Percentiles rank a stretch among this genome's conserved stretches.
phyloP scores from a whole-genome alignment of 1,140 invertebrate species.

The Zaprionus vittiger region DNA sequence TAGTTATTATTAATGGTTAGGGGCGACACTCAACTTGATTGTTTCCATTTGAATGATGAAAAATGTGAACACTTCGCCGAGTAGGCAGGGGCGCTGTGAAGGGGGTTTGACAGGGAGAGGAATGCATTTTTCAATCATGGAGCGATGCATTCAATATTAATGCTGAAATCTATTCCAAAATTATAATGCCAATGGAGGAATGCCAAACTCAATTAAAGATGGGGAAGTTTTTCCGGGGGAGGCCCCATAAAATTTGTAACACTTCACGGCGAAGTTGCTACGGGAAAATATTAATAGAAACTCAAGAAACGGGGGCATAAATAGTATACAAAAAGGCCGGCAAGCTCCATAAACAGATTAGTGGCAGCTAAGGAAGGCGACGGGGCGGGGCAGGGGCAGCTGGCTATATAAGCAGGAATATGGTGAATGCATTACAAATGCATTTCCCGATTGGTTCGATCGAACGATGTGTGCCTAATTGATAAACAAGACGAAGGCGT shows the following conservation, averaged over 20 bases:
- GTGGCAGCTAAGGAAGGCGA: constrained; percentile 28
- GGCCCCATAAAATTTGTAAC: constrained; percentile 72
- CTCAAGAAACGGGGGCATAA: constrained; percentile 44
- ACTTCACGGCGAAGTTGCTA: constrained; percentile 57
- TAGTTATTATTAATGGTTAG: constrained; percentile 39
- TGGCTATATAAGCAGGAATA: constrained; percentile 32
- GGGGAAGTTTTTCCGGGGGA: constrained; percentile 1
- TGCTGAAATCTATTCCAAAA: constrained; percentile 35
- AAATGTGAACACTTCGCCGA: constrained; percentile 54
- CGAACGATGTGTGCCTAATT: constrained; percentile 67
- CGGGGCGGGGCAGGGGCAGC: neutral
- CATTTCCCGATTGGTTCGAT: constrained; percentile 46
- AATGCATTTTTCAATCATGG: constrained; percentile 63
- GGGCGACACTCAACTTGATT: constrained; percentile 36
- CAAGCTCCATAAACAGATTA: constrained; percentile 75
- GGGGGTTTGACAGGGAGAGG: neutral
- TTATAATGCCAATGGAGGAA: constrained; percentile 44
- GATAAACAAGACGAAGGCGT: constrained; percentile 68
- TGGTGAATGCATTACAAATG: constrained; percentile 60
- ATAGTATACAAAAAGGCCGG: constrained; percentile 40
- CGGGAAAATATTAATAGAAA: constrained; percentile 70
- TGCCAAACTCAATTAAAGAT: constrained; percentile 53
- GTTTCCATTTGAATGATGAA: constrained; percentile 70
- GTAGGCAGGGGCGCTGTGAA: neutral
- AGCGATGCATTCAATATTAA: constrained; percentile 61